Percentiles rank a stretch among this genome's conserved stretches.
These are phyloP conservation scores for Agrotis puta DNA, from an alignment of 2,888 invertebrate genomes.

Conservation along the genomic window DNA sequence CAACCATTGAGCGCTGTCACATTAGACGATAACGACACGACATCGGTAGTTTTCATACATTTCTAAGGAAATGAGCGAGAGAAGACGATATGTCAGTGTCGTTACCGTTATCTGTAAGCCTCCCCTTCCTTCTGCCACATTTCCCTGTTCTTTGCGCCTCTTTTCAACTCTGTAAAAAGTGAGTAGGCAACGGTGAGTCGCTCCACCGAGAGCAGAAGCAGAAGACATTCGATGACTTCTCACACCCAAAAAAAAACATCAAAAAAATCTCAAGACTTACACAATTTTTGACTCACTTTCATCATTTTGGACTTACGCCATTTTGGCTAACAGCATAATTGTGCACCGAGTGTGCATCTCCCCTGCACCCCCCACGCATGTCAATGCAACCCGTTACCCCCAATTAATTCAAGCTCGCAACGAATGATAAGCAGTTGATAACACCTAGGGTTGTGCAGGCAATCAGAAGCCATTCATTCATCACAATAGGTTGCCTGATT, in stretches of 20 bases:
- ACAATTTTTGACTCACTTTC: neutral
- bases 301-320: constrained; percentile 28
- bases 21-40: too few species aligned
- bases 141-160: neutral
- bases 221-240: too few species aligned
- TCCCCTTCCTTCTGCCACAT: neutral
- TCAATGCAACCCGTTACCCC: constrained; percentile 51
- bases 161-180: too few species aligned
- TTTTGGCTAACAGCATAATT: constrained; percentile 23
- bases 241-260: too few species aligned
- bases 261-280: too few species aligned
- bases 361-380: constrained; percentile 23
- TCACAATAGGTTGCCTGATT: neutral
- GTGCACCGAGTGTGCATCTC: constrained; percentile 29
- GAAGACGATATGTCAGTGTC: too few species aligned
- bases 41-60: too few species aligned
- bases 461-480: constrained; percentile 23
- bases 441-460: constrained; percentile 14
- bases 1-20: too few species aligned
- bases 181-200: too few species aligned
- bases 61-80: too few species aligned
- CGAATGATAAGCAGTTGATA: constrained; percentile 34
- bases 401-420: constrained; percentile 50
- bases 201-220: too few species aligned
- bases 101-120: neutral